Evolutionary conservation across 2,797 vertebrate species (phyloP), one percentile per base, ranked within the genome.

Genomic region (Sebastes hubbsi): DNA sequence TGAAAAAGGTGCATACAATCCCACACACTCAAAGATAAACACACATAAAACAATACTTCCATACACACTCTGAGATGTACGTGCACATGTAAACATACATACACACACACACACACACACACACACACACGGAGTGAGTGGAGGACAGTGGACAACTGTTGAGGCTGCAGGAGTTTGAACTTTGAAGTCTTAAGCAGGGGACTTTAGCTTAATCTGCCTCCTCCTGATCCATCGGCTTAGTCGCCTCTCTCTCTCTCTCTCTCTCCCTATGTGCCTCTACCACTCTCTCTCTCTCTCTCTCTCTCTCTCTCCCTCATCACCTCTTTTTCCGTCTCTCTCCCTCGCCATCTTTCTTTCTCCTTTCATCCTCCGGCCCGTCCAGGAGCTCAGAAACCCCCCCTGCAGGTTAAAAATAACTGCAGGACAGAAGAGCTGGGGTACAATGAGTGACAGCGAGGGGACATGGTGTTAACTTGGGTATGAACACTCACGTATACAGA

Each of bases 151-250:
- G 63, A 90, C 92, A 92, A 90, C 89, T 92, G 91, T 82, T 69
- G 83, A 85, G 83, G 80, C 84, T 85, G 81, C 85, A 75, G 84
- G 73, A 84, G 88, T 93, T 93, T 94, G 93, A 92, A 95, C 94
- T 95, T 95, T 95, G 92, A 95, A 92, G 95, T 93, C 94, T 94
- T 95, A 95, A 95, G 94, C 93, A 86, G 91, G 86, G 81, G 93
- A 92, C 93, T 95, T 93, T 91, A 84, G 91, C 78, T 93, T 95
- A 95, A 95, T 95, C 94, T 93, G 89, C 86, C 89, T 90, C 89
- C 91, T 87, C 81, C 89, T 94, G 94, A 95, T 95, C 94, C 92
- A 49, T 42, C 24, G 88, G 92, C 93, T 96, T 95, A 95, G 90
- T 75, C 65, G 24, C 87, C 83, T 60, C 85, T 54, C 69, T 60